A percentile compares a stretch with the other conserved stretches of the same genome.
Evolutionary conservation across 2,888 invertebrate species (phyloP).

Genomic region (Crocallis elinguaria): DNA sequence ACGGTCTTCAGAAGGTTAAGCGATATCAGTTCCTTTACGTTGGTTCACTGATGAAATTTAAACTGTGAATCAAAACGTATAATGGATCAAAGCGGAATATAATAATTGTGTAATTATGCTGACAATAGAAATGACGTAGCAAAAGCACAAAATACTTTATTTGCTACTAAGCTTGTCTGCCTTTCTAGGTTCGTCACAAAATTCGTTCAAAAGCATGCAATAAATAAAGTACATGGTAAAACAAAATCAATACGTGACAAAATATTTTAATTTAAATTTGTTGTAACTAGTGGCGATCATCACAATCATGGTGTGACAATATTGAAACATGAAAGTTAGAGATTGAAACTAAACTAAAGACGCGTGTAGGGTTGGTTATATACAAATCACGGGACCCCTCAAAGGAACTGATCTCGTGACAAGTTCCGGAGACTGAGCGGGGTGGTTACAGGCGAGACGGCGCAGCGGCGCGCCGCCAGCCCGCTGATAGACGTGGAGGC

Average conservation of each 20-base stretch:
- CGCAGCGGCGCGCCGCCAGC: constrained; percentile 85
- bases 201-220: background rate
- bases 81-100: background rate
- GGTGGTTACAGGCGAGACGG: constrained; percentile 86
- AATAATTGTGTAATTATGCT: background rate
- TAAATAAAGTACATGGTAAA: background rate
- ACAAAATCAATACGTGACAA: background rate
- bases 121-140: background rate
- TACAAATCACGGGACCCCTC: constrained; percentile 13
- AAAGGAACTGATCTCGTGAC: constrained; percentile 43
- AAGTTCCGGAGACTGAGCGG: constrained; percentile 50
- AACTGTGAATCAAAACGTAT: background rate
- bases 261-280: background rate
- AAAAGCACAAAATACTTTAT: background rate
- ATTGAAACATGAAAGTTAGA: background rate
- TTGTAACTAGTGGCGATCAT: background rate
- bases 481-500: constrained; percentile 88
- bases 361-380: constrained; percentile 10
- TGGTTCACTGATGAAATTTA: background rate
- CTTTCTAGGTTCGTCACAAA: background rate
- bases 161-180: background rate
- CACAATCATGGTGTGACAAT: background rate
- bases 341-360: background rate
- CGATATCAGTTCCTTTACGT: constrained; percentile 57
- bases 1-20: constrained; percentile 48